A percentile compares a stretch with the other conserved stretches of the same genome.
phyloP scores from a whole-genome alignment of 2,113 vertebrate genomes.

The Axis porcinus region DNA sequence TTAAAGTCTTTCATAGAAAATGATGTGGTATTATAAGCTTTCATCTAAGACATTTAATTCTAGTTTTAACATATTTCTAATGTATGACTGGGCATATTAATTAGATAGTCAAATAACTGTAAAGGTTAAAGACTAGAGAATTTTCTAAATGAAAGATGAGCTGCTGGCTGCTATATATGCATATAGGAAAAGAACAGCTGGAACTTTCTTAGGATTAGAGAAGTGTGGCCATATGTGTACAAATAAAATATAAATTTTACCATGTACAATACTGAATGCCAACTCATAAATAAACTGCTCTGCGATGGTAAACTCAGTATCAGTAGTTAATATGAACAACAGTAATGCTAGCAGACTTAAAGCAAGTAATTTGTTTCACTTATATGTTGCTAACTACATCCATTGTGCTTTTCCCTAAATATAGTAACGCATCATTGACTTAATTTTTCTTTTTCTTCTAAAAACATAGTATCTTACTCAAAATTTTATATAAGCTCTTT shows the following conservation, averaged over 20 bases:
- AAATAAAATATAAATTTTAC: neutral
- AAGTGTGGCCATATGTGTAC: neutral
- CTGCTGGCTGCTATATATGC: neutral
- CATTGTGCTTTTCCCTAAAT: neutral
- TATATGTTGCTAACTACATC: neutral
- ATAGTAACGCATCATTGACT: neutral
- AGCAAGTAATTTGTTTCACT: neutral
- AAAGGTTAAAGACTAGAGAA: slow-evolving; percentile 57
- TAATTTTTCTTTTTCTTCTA: neutral
- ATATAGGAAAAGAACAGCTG: neutral
- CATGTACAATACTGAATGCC: neutral
- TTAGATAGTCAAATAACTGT: slow-evolving; percentile 51
- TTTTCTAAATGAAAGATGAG: slow-evolving; percentile 45
- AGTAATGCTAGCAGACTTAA: neutral
- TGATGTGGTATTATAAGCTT: slow-evolving; percentile 47
- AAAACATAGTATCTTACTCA: neutral
- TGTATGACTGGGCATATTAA: slow-evolving; percentile 58
- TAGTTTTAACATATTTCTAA: slow-evolving; percentile 62
- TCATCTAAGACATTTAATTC: slow-evolving; percentile 61
- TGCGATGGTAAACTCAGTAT: neutral
- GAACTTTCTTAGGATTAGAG: neutral
- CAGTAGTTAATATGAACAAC: neutral
- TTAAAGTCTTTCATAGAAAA: slow-evolving; percentile 57
- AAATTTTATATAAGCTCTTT: neutral
- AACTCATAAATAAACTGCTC: neutral